Evolutionary conservation across 2,797 vertebrate species (phyloP).

Genomic region (Novumbra hubbsi): DNA sequence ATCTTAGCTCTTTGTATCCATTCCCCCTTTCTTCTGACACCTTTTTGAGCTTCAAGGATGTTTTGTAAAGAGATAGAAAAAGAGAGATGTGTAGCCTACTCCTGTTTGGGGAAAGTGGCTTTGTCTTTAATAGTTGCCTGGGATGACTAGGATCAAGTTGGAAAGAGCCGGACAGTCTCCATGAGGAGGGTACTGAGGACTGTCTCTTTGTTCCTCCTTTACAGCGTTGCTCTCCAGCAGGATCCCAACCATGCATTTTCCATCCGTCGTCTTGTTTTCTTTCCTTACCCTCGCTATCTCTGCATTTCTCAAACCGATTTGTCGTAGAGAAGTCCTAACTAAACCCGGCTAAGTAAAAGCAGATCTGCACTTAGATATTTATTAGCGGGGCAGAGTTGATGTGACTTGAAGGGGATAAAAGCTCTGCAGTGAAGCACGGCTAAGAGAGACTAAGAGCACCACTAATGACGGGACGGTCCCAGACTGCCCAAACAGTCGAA

Average conservation of each 20-base stretch:
- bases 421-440: slow-evolving; percentile 41
- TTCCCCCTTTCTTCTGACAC: background rate
- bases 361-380: slow-evolving; percentile 29
- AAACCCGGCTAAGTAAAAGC: slow-evolving; percentile 26
- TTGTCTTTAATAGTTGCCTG: background rate
- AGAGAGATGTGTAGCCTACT: slow-evolving; percentile 4
- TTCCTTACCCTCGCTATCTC: background rate
- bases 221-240: background rate
- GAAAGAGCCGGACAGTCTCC: background rate
- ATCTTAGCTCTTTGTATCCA: background rate
- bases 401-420: slow-evolving; percentile 60
- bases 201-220: background rate
- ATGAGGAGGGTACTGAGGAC: background rate
- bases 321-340: slow-evolving; percentile 19
- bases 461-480: slow-evolving; percentile 11
- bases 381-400: slow-evolving; percentile 23
- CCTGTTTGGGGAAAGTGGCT: background rate
- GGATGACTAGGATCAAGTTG: background rate
- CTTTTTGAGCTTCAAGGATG: slow-evolving; percentile 30
- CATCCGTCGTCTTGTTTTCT: background rate
- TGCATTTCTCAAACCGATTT: background rate
- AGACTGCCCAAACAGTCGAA: slow-evolving; percentile 42
- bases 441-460: slow-evolving; percentile 45
- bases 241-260: background rate
- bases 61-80: background rate